Percentiles rank a stretch among this genome's conserved stretches.
phyloP scores from a whole-genome alignment of 2,113 vertebrate genomes.

The Sinosuthora webbiana region DNA sequence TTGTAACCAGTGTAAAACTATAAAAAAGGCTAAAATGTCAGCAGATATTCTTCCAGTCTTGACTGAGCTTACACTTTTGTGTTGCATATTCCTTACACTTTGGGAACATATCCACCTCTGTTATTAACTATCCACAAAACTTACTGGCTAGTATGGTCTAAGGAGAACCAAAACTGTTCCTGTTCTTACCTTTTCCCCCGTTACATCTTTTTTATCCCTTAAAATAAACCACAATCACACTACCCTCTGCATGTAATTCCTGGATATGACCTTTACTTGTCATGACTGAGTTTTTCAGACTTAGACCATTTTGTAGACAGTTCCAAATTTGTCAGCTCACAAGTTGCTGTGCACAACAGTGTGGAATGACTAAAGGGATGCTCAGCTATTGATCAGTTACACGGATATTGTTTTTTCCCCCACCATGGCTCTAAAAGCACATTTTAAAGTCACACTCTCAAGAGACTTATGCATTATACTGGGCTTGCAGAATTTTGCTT shows the following conservation, averaged over 20 bases:
- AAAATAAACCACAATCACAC: neutral
- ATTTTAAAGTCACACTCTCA: neutral
- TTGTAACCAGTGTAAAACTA: neutral
- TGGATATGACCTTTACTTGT: neutral
- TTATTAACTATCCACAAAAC: neutral
- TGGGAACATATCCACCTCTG: neutral
- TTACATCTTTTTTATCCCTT: neutral
- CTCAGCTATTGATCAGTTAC: neutral
- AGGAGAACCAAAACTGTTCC: neutral
- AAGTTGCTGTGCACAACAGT: neutral
- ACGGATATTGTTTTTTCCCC: neutral
- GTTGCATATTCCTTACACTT: neutral
- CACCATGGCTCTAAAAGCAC: neutral
- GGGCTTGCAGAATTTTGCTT: neutral
- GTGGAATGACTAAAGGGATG: neutral
- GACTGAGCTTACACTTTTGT: neutral
- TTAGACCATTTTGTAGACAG: neutral
- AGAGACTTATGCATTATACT: neutral
- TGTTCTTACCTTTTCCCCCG: rapidly evolving
- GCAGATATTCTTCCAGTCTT: neutral
- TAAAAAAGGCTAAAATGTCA: neutral
- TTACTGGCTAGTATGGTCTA: neutral
- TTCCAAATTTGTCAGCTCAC: neutral
- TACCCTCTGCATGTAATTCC: neutral
- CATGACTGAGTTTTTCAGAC: neutral